A percentile compares a stretch with the other conserved stretches of the same genome.
phyloP scores from a whole-genome alignment of 2,113 vertebrate genomes.

The Scomber japonicus region DNA sequence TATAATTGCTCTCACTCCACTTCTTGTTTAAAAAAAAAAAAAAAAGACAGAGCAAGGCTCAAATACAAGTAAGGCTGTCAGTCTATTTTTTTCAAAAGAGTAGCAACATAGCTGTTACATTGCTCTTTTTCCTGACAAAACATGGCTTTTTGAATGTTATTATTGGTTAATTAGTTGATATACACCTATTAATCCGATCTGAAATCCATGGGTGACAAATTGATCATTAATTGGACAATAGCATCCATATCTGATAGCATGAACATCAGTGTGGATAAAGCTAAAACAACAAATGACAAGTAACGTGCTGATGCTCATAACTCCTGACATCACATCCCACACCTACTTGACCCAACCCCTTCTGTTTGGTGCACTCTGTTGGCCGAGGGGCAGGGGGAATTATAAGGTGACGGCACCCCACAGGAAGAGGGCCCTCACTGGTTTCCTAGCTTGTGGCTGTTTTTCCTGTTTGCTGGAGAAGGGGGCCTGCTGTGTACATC shows the following conservation, averaged over 20 bases:
- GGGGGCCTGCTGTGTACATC: slow-evolving; percentile 52
- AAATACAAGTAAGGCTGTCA: no score
- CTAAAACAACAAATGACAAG: no score
- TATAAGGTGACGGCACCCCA: slow-evolving; percentile 46
- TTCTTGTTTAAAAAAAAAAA: no score
- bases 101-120: no score
- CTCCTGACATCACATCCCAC: neutral
- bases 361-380: neutral
- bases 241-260: no score
- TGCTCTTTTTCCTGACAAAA: neutral
- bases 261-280: no score
- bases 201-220: neutral
- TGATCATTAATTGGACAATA: neutral
- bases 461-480: slow-evolving; percentile 67
- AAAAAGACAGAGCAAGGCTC: no score
- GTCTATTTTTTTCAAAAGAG: no score
- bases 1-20: no score
- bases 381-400: slow-evolving; percentile 3
- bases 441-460: slow-evolving; percentile 60
- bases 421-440: slow-evolving; percentile 44
- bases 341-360: neutral
- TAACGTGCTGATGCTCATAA: no score
- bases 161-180: neutral
- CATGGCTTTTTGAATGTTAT: neutral
- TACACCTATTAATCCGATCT: no score